A percentile compares a stretch with the other conserved stretches of the same genome.
phyloP scores from a whole-genome alignment of 2,797 vertebrate species.

The Pseudochirops corinnae region DNA sequence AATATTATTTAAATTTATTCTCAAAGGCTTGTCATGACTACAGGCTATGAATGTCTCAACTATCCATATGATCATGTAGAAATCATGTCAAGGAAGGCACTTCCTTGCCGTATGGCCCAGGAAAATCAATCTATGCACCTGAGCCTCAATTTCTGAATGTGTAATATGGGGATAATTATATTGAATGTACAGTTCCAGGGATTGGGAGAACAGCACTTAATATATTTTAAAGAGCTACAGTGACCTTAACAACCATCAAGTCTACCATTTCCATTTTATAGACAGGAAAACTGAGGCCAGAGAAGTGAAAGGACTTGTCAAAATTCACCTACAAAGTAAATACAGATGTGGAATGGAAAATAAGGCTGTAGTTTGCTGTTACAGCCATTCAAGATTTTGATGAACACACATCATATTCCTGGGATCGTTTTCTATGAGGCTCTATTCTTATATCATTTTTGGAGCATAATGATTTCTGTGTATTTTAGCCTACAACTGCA shows the following conservation, averaged over 20 bases:
- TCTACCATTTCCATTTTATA: neutral
- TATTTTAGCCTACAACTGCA: neutral
- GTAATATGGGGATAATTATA: neutral
- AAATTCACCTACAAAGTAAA: neutral
- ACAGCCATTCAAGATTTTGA: neutral
- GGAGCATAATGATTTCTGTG: neutral
- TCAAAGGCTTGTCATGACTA: neutral
- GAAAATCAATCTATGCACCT: neutral
- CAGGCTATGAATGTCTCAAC: neutral
- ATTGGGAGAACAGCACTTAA: neutral
- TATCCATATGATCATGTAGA: neutral
- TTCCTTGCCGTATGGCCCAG: neutral
- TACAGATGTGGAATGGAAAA: neutral
- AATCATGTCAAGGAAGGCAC: neutral
- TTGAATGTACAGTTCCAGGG: neutral
- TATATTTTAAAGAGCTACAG: neutral
- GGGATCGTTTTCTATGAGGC: neutral
- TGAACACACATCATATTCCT: neutral
- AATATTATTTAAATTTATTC: constrained; percentile 29
- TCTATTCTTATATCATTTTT: neutral
- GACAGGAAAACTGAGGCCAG: neutral
- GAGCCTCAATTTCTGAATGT: neutral
- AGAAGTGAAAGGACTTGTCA: neutral
- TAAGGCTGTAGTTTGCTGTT: neutral
- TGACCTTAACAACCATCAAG: neutral